Evolutionary conservation across 2,113 vertebrate genomes (phyloP).

Genomic region (Semnornis frantzii): DNA sequence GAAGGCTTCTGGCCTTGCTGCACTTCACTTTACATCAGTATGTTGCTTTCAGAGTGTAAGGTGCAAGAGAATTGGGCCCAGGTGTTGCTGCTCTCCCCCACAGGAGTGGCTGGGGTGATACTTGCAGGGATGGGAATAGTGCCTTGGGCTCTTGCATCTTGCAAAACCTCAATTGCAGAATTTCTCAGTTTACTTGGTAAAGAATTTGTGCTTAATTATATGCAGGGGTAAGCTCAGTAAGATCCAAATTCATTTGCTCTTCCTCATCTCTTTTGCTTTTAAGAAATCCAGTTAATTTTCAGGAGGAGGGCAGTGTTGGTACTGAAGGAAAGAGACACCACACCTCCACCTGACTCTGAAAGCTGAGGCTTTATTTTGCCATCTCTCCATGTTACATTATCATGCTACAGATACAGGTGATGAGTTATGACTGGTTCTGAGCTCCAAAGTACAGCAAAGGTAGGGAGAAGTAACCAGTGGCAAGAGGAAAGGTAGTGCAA

Average conservation of each 20-base stretch:
- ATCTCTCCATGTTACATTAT: background rate
- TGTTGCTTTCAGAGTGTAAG: background rate
- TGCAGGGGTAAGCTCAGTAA: background rate
- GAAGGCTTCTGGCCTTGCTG: background rate
- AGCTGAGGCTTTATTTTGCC: slow-evolving; percentile 46
- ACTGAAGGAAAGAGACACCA: background rate
- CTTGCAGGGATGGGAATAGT: background rate
- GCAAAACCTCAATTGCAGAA: background rate
- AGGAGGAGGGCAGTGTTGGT: background rate
- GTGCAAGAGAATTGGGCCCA: no score
- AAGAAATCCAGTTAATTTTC: background rate
- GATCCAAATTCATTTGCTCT: background rate
- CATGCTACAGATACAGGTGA: background rate
- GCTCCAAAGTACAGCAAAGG: background rate
- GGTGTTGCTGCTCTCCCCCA: rapidly evolving
- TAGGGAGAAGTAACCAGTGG: background rate
- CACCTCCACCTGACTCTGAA: background rate
- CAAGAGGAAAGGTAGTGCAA: background rate
- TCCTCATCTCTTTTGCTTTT: background rate
- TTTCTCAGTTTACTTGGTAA: background rate
- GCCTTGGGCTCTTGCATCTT: background rate
- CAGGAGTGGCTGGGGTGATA: rapidly evolving
- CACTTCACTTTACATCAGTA: rapidly evolving
- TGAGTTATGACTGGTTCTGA: rapidly evolving
- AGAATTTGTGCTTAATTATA: background rate